Evolutionary conservation across 2,888 invertebrate genomes (phyloP), one percentile per base, ranked within the genome.

Genomic region (Thereva nobilitata): DNA sequence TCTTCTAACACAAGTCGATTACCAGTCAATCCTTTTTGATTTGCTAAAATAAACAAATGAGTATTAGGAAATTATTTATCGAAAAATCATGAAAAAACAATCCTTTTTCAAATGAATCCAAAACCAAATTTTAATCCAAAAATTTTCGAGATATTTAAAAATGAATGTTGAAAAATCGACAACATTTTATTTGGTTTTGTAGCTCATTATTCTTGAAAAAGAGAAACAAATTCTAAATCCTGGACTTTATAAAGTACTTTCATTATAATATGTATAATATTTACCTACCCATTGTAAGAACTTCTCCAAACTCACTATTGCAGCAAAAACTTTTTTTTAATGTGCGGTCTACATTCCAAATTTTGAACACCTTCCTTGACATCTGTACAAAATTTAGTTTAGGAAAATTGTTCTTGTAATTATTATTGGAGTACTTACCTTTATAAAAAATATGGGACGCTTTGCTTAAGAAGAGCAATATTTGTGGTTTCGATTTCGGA

Each of bases 331-430:
- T 8, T 12, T 49, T 49, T 12, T 12, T 49, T 12, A 49, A 3
- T 3, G 49, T 49, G 49, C 49, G 49, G n/a, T 49, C 23, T 4
- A 3, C 8, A 49, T 49, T 49, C 49, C 49, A 49, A 49, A 49
- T 12, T 49, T 49, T 49, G 34, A 49, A 45, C 8, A 10, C 45
- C 10, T n/a, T 45, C 10, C n/a, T 45, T n/a, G 5, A 45, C 45
- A 45, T 45, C 45, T 45, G 45, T n/a, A n/a, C n/a, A n/a, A n/a
- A n/a, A n/a, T n/a, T n/a, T n/a, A n/a, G n/a, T n/a, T n/a, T n/a
- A n/a, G n/a, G n/a, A n/a, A 45, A 45, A 45, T 45, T n/a, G 10
- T 9, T n/a, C 8, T n/a, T 45, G 4, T n/a, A 45, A 45, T 45
- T n/a, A 5, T n/a, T n/a, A n/a, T 9, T 4, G 45, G 4, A n/a